Base-by-base conservation (phyloP, 37 sponge, comb jelly and placozoan genomes). In the Spongia lamella region DNA sequence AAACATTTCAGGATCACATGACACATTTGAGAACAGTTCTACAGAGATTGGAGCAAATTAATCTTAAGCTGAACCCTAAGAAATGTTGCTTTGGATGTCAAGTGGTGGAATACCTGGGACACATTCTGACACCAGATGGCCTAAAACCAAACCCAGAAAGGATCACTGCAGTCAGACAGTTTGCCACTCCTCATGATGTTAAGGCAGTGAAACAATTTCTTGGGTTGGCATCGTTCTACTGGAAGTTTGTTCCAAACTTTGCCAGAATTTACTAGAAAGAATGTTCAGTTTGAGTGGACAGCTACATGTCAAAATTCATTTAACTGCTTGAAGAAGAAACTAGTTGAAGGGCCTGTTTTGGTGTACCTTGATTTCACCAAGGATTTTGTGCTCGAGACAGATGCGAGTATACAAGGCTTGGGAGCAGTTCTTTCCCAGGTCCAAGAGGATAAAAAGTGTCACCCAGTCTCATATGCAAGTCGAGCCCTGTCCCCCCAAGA, bases 161-260 rank as follows among this genome's bases (percentile, higher is more conserved):
- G 22, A 53, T 70, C 16, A 40, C 17, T 9, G 68, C 68, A 1
- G 38, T 67, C 68, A 27, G 13, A 32, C 20, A 70, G 14, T 76
- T 40, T 34, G 64, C 77, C 1, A 1, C 24, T 34, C 77, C 77
- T 33, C 6, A 43, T 15, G 38, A 1, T 5, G 51, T 51, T 15
- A 62, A 26, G 22, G 50, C 61, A 36, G 63, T 76, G 14, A 7
- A 65, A 4, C 77, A 62, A 26, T 76, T 76, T 61, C 31, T 76
- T 2, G 77, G 77, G 2, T 57, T 72, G 11, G 73, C 57, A 3
- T 53, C 56, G 6, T 72, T 54, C 31, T 72, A 53, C 27, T 3
- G 73, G 19, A 30, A 57, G 7, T 72, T 14, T 31, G 6, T 54
- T 3, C 2, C n/a, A 17, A 6, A 38, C 5, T 69, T 69, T 43